Evolutionary conservation across 2,888 invertebrate genomes (phyloP).

Genomic region (Venustoraphidia nigricollis): DNA sequence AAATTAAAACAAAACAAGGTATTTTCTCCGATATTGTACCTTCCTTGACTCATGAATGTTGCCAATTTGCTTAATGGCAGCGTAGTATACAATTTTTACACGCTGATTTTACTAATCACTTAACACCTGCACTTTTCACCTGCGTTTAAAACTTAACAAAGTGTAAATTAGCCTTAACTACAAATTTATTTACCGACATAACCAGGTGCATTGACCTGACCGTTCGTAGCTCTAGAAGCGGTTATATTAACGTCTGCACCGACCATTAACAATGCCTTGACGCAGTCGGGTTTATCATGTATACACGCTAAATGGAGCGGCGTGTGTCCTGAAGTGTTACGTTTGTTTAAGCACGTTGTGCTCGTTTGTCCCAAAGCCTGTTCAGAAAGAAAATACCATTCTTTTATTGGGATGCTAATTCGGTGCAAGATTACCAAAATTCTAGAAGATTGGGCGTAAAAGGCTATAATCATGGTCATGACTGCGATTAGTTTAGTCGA

Average conservation of each 20-base stretch:
- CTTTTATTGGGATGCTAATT: too few species aligned
- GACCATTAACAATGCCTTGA: constrained; percentile 63
- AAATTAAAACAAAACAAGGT: too few species aligned
- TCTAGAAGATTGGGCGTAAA: too few species aligned
- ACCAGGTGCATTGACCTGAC: background rate
- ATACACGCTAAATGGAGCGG: constrained; percentile 75
- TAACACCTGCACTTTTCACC: too few species aligned
- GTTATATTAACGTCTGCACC: constrained; percentile 76
- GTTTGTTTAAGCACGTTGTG: constrained; percentile 45
- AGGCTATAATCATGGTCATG: too few species aligned
- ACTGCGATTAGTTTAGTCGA: too few species aligned
- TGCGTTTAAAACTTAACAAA: too few species aligned
- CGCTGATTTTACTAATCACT: too few species aligned
- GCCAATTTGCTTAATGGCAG: constrained; percentile 86
- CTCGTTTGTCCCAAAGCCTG: constrained; percentile 30
- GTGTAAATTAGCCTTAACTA: constrained; percentile 24
- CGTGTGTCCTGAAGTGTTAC: constrained; percentile 68
- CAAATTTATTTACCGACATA: background rate
- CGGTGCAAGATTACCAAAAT: too few species aligned
- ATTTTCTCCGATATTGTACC: constrained; percentile 8
- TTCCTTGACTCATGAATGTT: constrained; percentile 65
- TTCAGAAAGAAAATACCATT: background rate
- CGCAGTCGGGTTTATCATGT: constrained; percentile 74
- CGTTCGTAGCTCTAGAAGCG: constrained; percentile 32
- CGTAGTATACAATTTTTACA: constrained; percentile 96